Evolutionary conservation across 2,888 invertebrate genomes (phyloP), one percentile per base, ranked within the genome.

Genomic region (Leucozona laternaria): DNA sequence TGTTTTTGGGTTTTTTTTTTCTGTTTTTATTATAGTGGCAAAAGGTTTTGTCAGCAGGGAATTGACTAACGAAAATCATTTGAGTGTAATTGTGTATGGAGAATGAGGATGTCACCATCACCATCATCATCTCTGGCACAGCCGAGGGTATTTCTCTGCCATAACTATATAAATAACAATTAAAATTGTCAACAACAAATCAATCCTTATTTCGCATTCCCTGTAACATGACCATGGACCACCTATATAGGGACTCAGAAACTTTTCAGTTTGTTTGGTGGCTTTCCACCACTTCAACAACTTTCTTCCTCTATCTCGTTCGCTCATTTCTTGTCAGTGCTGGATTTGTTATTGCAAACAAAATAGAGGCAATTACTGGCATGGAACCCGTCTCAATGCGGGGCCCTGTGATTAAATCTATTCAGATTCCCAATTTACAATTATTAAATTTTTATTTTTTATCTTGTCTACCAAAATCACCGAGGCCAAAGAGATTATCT

Each of bases 131-230:
- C 11, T n/a, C 17, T 17, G 28, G 13, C 43, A 11, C 4, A 20
- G 20, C 0, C 0, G 8, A 17, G 8, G 31, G 17, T 28, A 43
- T 43, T 25, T 62, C 4, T 28, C n/a, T 45, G 45, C 8, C 48
- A 34, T 37, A 22, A 50, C 50, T 53, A 37, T 37, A 64, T 75
- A 75, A 64, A 75, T 75, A 62, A 62, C 73, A 62, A 62, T 75
- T 75, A 50, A 75, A 68, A 68, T 53, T 73, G 64, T 73, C 72
- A 58, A 37, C 50, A 58, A 20, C 58, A 50, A 68, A 75, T 80
- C 79, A 80, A 80, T 76, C 62, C 70, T 55, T 58, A 31, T 68
- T 75, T 43, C 11, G 55, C 31, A 60, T 75, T 43, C 11, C 45
- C 31, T 43, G 66, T 20, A 53, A 45, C 62, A 55, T 25, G 53